Base-by-base conservation (phyloP, 2,888 invertebrate species). In the Caenorhabditis panamensis region DNA sequence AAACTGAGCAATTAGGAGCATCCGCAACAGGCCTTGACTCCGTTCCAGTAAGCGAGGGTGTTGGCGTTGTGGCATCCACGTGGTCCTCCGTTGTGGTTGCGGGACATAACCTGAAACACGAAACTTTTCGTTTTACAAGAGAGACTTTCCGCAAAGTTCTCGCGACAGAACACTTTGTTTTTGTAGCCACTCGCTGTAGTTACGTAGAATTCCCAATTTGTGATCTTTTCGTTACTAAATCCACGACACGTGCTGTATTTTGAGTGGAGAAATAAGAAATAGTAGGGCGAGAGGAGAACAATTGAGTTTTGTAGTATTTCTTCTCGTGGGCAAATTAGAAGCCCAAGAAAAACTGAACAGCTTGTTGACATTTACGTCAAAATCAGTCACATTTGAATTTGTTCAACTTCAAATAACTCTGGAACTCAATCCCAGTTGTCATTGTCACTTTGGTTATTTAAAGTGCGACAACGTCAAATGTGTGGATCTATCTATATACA, bases 11-110 rank as follows among this genome's bases (percentile, higher is more conserved):
- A 58, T 86, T 86, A 86, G 47, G 82, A 67, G 82, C 86, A 86
- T 62, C 80, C 82, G 61, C 87, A 87, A 80, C 87, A 87, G 44
- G 58, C 66, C 22, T 82, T 51, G 68, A 87, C 80, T 66, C 51
- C 75, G 71, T 86, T 84, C 89, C 89, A 89, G 83, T 89, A 89
- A 11, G 81, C 86, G 44, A 75, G 58, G 53, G 89, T 89, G 44
- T 63, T 44, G 13, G 82, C 63, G 82, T 85, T 84, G 44, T 82
- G 71, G 86, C 89, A 89, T 71, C 89, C 89, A 44, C 54, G 64
- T 67, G 89, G 89, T 79, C 89, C 86, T 79, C 86, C 86, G 72
- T 86, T 86, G 85, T 86, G 86, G 69, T 84, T 84, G 63, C 86
- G 76, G 56, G 86, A 63, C 84, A 84, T 85, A 22, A 84, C 69